A percentile compares a stretch with the other conserved stretches of the same genome.
Conservation (phyloP, 2,888 invertebrate genomes). For the Merodon equestris region DNA sequence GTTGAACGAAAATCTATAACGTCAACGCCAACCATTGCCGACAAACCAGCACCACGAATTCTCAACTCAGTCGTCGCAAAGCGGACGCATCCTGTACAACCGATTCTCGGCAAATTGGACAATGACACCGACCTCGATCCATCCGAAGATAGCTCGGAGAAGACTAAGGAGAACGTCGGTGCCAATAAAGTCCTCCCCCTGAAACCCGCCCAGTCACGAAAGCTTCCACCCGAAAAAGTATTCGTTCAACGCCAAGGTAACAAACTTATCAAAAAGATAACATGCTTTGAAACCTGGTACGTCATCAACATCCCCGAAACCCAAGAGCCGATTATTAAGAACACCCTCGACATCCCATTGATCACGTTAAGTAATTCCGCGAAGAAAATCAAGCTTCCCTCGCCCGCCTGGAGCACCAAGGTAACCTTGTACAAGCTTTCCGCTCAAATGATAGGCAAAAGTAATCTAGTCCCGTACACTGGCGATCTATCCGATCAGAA, state of each 20-base stretch:
- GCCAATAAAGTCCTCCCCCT: conserved; percentile 38
- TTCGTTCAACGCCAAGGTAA: conserved; percentile 76
- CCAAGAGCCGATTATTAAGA: conserved; percentile 71
- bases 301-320: conserved; percentile 76
- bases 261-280: conserved; percentile 77
- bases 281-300: conserved; percentile 79
- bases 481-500: conserved; percentile 76
- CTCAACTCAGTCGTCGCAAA: conserved; percentile 76
- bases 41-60: conserved; percentile 76
- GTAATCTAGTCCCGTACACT: conserved; percentile 73
- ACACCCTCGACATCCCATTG: conserved; percentile 75
- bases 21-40: conserved; percentile 10
- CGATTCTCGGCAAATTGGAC: conserved; percentile 71
- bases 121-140: conserved; percentile 49
- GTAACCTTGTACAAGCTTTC: conserved; percentile 76
- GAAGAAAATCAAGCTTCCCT: conserved; percentile 74
- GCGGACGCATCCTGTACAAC: conserved; percentile 74
- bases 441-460: conserved; percentile 71
- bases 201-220: conserved; percentile 50
- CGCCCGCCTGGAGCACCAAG: conserved; percentile 76
- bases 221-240: conserved; percentile 75
- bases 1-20: conserved; percentile 43
- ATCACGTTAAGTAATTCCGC: conserved; percentile 76
- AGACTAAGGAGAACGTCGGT: conserved; percentile 58
- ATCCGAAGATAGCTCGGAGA: conserved; percentile 29